phyloP scores from a whole-genome alignment of 2,797 vertebrate species.

The Sardinella longiceps region DNA sequence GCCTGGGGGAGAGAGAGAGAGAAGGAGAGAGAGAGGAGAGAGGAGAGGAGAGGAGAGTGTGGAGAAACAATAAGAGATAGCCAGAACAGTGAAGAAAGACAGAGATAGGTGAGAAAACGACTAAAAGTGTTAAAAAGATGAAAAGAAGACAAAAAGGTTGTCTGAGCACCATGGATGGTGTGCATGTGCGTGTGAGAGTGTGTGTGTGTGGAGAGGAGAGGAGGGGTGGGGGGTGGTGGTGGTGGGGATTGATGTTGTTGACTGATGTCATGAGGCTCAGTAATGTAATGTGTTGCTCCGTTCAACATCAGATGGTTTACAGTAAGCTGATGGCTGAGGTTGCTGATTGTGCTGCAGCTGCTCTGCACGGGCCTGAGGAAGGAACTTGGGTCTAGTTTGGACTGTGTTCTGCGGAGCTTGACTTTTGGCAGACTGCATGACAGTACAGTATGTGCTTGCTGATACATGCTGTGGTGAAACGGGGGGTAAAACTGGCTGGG shows the following conservation, averaged over 20 bases:
- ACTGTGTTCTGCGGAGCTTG: conserved; percentile 33
- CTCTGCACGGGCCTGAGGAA: background rate
- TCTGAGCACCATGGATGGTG: background rate
- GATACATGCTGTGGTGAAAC: conserved; percentile 52
- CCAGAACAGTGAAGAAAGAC: background rate
- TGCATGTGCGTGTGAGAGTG: too few species aligned
- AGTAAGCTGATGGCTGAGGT: conserved; percentile 24
- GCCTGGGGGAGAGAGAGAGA: background rate
- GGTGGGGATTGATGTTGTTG: background rate
- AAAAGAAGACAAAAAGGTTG: background rate
- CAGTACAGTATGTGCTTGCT: conserved; percentile 44
- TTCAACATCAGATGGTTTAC: background rate
- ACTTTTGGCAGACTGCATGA: conserved; percentile 44
- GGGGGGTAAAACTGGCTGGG: conserved; percentile 53
- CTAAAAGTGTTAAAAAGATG: background rate
- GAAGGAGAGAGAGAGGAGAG: background rate
- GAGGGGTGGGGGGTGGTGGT: background rate
- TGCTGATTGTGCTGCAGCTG: conserved; percentile 1
- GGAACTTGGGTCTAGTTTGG: conserved; percentile 8
- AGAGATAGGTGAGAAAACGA: background rate
- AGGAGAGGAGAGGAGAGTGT: background rate
- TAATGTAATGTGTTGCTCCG: background rate
- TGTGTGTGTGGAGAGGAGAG: background rate
- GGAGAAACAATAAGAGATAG: background rate
- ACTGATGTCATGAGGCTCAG: background rate